Base-by-base conservation (phyloP, 2,797 vertebrate species). In the Peromyscus melanophrys region DNA sequence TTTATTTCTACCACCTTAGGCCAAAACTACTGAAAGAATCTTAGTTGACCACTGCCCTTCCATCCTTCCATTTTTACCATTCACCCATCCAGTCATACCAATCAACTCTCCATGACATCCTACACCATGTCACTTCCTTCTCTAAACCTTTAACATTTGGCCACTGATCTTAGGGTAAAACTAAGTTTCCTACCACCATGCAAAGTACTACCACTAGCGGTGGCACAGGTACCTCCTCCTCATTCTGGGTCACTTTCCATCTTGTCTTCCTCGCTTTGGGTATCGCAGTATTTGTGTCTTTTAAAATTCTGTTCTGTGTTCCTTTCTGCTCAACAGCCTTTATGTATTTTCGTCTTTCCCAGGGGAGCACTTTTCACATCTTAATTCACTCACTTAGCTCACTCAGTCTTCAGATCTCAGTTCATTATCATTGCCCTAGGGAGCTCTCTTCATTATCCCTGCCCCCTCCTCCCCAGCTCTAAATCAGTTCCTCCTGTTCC, bases 321-420 rank as follows among this genome's bases (percentile, higher is more conserved):
- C 40, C 23, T 46, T 76, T 91, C 85, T 67, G 52, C 27, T 84
- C 57, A 34, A 49, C 92, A 94, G 27, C 34, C 76, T 86, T 84
- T 27, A 6, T 73, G 25, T 27, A 67, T 4, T 61, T 91, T 69
- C 31, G 14, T 52, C 27, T 59, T 92, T 82, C 93, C 93, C 76
- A 73, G 23, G 27, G 49, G 91, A 89, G 76, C 57, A 52, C 27
- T 97, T 94, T 89, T 80, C 75, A 87, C 78, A 80, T 97, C 89
- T 78, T 96, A 94, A 92, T 89, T 85, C 81, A 94, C 88, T 90
- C 88, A 63, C 93, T 94, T 65, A 93, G 73, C 94, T 88, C 55
- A 40, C 63, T 93, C 65, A 84, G 90, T 85, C 88, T 95, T 97
- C 81, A 90, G 55, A 92, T 95, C 84, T 95, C 90, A 96, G 97